Evolutionary conservation across 2,797 vertebrate species (phyloP).

Genomic region (Triplophysa bombifrons): DNA sequence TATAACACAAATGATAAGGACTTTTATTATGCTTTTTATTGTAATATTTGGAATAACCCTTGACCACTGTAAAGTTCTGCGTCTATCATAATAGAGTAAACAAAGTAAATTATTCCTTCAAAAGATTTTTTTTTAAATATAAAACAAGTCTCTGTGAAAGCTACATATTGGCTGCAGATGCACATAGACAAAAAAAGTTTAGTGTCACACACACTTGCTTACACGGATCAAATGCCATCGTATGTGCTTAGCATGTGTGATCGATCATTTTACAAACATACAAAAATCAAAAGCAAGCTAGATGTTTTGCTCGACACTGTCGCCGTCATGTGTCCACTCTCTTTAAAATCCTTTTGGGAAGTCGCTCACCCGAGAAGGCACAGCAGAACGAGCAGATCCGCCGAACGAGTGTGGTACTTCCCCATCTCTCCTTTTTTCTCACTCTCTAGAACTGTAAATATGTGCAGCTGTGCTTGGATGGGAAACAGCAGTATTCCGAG

Average conservation of each 20-base stretch:
- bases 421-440: constrained; percentile 34
- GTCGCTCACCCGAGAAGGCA: constrained; percentile 19
- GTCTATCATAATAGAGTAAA: background rate
- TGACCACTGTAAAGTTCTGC: background rate
- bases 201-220: constrained; percentile 6
- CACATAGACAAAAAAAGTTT: constrained; percentile 29
- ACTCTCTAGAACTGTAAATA: constrained; percentile 40
- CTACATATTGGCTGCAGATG: constrained; percentile 35
- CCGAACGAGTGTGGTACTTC: constrained; percentile 43
- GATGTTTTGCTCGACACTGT: constrained; percentile 22
- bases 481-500: constrained; percentile 51
- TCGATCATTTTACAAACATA: constrained; percentile 35
- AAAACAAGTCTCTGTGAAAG: constrained; percentile 36
- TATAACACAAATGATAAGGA: background rate
- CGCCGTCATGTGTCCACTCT: constrained; percentile 37
- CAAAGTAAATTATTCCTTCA: constrained; percentile 11
- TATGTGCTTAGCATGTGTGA: background rate
- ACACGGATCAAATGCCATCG: constrained; percentile 23
- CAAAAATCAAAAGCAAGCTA: constrained; percentile 26
- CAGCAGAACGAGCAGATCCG: constrained; percentile 33
- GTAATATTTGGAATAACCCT: background rate
- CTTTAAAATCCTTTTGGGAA: constrained; percentile 39
- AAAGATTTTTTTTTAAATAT: constrained; percentile 20
- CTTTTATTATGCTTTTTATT: background rate
- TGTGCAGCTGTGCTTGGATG: constrained; percentile 57